Evolutionary conservation across 1,140 invertebrate genomes (phyloP).

Genomic region (Bombus haemorrhoidalis): DNA sequence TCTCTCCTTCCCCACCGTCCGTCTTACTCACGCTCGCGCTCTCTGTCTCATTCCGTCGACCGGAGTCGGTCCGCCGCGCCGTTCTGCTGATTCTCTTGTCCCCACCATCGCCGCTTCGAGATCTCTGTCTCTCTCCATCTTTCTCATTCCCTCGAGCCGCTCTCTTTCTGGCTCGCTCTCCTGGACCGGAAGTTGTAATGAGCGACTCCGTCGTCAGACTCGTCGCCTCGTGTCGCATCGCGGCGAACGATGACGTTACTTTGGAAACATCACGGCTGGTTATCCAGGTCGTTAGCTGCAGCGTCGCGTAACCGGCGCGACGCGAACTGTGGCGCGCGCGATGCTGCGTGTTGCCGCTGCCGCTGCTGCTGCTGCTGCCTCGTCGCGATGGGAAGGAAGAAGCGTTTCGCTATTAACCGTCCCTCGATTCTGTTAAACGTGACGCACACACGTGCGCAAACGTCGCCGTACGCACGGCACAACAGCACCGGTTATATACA

Average conservation of each 20-base stretch:
- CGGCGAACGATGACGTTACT: constrained; percentile 74
- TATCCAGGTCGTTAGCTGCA: constrained; percentile 71
- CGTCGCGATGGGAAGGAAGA: constrained; percentile 17
- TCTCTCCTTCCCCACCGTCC: constrained; percentile 53
- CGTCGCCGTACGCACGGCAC: neutral
- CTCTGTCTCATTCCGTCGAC: constrained; percentile 24
- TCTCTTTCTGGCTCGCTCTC: constrained; percentile 59
- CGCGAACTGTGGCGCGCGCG: constrained; percentile 36
- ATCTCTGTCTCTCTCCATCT: constrained; percentile 17
- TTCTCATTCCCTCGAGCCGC: constrained; percentile 7
- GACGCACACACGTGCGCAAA: neutral
- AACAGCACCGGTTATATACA: constrained; percentile 6
- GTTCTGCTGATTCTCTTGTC: constrained; percentile 34
- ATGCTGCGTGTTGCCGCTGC: neutral
- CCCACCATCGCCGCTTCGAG: neutral
- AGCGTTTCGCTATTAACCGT: constrained; percentile 7
- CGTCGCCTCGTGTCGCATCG: constrained; percentile 67
- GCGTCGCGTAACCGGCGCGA: constrained; percentile 56
- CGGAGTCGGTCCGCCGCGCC: neutral
- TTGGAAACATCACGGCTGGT: constrained; percentile 71
- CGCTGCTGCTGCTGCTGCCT: too few relatives aligned
- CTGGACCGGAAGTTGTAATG: constrained; percentile 78
- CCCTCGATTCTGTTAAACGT: constrained; percentile 12
- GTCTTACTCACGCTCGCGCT: constrained; percentile 7
- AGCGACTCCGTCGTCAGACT: constrained; percentile 75